phyloP scores from a whole-genome alignment of 2,888 invertebrate species.

The Phaedon cochleariae region DNA sequence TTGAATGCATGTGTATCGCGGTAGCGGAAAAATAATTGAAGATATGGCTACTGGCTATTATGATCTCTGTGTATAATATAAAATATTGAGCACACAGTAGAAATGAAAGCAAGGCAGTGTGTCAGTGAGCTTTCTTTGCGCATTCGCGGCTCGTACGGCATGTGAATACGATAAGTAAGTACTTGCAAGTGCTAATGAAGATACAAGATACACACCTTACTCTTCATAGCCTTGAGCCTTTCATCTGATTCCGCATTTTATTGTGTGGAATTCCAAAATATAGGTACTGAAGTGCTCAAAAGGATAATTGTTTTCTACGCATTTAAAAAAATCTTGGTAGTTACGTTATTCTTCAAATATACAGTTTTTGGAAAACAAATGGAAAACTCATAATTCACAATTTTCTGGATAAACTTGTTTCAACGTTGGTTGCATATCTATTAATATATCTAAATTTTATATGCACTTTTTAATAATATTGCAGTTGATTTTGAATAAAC shows the following conservation, averaged over 20 bases:
- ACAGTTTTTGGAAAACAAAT: too few relatives aligned
- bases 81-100: slow-evolving; percentile 61
- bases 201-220: slow-evolving; percentile 39
- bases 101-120: slow-evolving; percentile 65
- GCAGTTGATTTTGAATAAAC: too few relatives aligned
- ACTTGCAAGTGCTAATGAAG: slow-evolving; percentile 49
- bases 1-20: slow-evolving; percentile 3
- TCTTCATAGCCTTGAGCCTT: slow-evolving; percentile 34
- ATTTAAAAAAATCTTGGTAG: too few relatives aligned
- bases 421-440: too few relatives aligned
- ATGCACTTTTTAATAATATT: too few relatives aligned
- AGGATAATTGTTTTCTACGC: too few relatives aligned
- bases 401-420: too few relatives aligned
- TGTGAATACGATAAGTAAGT: slow-evolving; percentile 41
- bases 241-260: slow-evolving; percentile 31
- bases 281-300: too few relatives aligned
- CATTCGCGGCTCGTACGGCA: slow-evolving; percentile 50
- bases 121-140: slow-evolving; percentile 60
- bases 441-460: too few relatives aligned
- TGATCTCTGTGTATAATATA: slow-evolving; percentile 57
- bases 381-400: too few relatives aligned
- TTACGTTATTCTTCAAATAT: too few relatives aligned
- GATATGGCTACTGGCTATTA: slow-evolving; percentile 44
- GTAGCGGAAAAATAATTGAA: slow-evolving; percentile 27
- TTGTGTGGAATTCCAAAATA: slow-evolving; percentile 11